These are phyloP conservation scores for Lutjanus argentimaculatus DNA, from an alignment of 2,797 vertebrate genomes.

Conservation along the genomic window DNA sequence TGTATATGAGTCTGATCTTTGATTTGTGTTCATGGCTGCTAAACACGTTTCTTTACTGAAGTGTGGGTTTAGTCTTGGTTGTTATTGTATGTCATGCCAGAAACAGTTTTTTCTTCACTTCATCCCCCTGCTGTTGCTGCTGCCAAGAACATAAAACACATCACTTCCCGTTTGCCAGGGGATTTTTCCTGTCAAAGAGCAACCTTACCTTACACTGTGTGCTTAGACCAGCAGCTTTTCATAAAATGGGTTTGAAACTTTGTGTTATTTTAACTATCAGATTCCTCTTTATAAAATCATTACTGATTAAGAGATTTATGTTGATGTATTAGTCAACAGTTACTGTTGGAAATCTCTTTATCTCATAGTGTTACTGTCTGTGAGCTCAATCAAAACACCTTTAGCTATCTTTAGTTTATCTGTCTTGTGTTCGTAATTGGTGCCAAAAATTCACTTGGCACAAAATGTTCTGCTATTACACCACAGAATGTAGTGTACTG, in stretches of 20 bases:
- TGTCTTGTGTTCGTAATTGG: slow-evolving; percentile 1
- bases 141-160: slow-evolving; percentile 49
- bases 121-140: slow-evolving; percentile 21
- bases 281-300: slow-evolving; percentile 14
- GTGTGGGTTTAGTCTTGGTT: neutral
- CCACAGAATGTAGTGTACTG: slow-evolving; percentile 11
- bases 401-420: neutral
- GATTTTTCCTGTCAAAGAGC: slow-evolving; percentile 31
- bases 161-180: slow-evolving; percentile 31
- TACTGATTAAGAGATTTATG: slow-evolving; percentile 13
- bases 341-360: neutral
- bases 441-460: neutral
- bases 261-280: slow-evolving; percentile 33
- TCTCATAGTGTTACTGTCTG: neutral
- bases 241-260: slow-evolving; percentile 22
- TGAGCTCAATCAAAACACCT: slow-evolving; percentile 4
- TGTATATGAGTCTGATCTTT: neutral
- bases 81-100: slow-evolving; percentile 1
- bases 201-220: slow-evolving; percentile 34
- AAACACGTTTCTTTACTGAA: slow-evolving; percentile 10
- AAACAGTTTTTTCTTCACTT: slow-evolving; percentile 18
- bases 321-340: neutral
- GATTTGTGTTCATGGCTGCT: neutral
- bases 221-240: slow-evolving; percentile 51
- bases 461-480: neutral